Percentiles rank a stretch among this genome's conserved stretches.
Evolutionary conservation across 2,113 vertebrate genomes (phyloP).

Genomic region (Eulemur macaco): DNA sequence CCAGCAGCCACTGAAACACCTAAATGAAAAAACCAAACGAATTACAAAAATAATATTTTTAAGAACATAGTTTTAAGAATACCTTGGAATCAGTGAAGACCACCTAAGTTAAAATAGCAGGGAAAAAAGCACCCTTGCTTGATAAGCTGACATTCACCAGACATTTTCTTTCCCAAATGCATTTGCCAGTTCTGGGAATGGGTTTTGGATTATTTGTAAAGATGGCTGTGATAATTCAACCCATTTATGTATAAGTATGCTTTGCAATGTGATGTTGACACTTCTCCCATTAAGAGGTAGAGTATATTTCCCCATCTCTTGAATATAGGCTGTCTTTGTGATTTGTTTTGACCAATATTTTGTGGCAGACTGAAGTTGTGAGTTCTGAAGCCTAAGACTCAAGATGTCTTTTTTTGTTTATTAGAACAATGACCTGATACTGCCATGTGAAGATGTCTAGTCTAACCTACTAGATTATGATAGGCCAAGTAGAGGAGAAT

Average conservation of each 20-base stretch:
- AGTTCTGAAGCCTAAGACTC: not conserved
- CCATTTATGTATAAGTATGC: not conserved
- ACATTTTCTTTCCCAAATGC: not conserved
- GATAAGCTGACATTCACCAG: not conserved
- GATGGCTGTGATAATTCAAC: not conserved
- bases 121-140: not conserved
- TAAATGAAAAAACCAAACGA: not conserved
- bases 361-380: not conserved
- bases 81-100: not conserved
- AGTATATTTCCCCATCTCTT: not conserved
- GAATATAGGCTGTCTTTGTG: not conserved
- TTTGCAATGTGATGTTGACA: not conserved
- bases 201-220: not conserved
- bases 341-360: not conserved
- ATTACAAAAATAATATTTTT: not conserved
- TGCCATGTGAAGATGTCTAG: not conserved
- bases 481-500: not conserved
- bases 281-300: not conserved
- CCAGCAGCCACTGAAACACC: not conserved
- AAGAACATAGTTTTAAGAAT: not conserved
- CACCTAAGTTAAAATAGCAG: not conserved
- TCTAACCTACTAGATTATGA: not conserved
- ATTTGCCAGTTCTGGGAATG: not conserved
- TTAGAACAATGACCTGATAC: not conserved
- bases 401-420: not conserved